Conservation (phyloP, 2,888 invertebrate species). For the Calliopum simillimum region DNA sequence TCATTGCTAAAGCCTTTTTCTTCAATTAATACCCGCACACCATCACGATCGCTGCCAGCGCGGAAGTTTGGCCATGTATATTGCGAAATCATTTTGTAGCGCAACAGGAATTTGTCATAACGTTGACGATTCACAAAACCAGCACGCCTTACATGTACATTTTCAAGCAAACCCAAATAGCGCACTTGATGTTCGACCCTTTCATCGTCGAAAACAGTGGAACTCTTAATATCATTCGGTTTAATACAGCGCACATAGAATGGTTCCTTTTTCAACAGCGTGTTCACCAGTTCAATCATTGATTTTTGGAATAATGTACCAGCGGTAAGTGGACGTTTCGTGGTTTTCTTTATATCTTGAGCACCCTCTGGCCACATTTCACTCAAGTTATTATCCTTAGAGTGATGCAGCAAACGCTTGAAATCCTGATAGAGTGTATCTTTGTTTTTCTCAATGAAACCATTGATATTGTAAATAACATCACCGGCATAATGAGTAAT, state of each 20-base stretch:
- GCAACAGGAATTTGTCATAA: slow-evolving; percentile 91
- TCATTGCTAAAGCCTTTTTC: slow-evolving; percentile 83
- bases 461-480: slow-evolving; percentile 89
- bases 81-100: slow-evolving; percentile 96
- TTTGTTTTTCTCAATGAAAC: slow-evolving; percentile 97
- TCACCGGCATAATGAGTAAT: slow-evolving; percentile 97
- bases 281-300: slow-evolving; percentile 89
- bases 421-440: slow-evolving; percentile 97
- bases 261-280: slow-evolving; percentile 91
- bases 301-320: slow-evolving; percentile 95
- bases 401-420: slow-evolving; percentile 89
- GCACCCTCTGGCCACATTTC: slow-evolving; percentile 98
- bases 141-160: slow-evolving; percentile 93
- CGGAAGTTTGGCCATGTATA: slow-evolving; percentile 98
- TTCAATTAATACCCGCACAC: slow-evolving; percentile 85
- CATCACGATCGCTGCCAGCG: slow-evolving; percentile 81
- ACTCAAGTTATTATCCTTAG: slow-evolving; percentile 80
- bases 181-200: slow-evolving; percentile 70
- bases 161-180: slow-evolving; percentile 94
- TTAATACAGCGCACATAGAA: slow-evolving; percentile 98
- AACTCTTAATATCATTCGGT: slow-evolving; percentile 94
- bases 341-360: slow-evolving; percentile 88
- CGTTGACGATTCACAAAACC: slow-evolving; percentile 97
- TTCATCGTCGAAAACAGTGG: slow-evolving; percentile 86
- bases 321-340: slow-evolving; percentile 94